Percentiles rank a stretch among this genome's conserved stretches.
phyloP scores from a whole-genome alignment of 1,140 invertebrate genomes.

The Zelostemma sp. region DNA sequence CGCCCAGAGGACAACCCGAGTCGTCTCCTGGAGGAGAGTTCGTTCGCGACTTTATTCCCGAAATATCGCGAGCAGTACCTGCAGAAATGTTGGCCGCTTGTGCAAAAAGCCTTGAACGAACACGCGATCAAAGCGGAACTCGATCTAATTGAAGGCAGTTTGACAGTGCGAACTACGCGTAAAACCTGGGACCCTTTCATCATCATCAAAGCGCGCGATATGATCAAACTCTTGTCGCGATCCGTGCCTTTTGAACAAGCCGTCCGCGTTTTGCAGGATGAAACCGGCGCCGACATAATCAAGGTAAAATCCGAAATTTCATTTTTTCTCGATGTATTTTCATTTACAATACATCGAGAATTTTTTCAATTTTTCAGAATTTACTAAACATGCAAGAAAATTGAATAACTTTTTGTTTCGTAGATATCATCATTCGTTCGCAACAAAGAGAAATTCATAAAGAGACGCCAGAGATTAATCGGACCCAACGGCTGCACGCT shows the following conservation, averaged over 20 bases:
- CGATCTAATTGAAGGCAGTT: slow-evolving; percentile 95
- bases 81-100: slow-evolving; percentile 94
- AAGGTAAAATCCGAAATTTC: no score
- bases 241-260: slow-evolving; percentile 98
- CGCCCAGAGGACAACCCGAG: slow-evolving; percentile 91
- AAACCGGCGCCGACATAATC: slow-evolving; percentile 95
- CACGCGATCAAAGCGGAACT: slow-evolving; percentile 90
- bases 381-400: no score
- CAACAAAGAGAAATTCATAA: slow-evolving; percentile 97
- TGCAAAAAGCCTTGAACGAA: slow-evolving; percentile 86
- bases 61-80: slow-evolving; percentile 98
- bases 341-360: no score
- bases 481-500: slow-evolving; percentile 97
- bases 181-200: slow-evolving; percentile 99
- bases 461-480: slow-evolving; percentile 93
- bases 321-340: no score
- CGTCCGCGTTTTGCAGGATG: slow-evolving; percentile 86
- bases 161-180: slow-evolving; percentile 94
- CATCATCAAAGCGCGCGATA: slow-evolving; percentile 96
- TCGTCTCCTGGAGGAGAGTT: slow-evolving; percentile 81
- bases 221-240: slow-evolving; percentile 94
- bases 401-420: no score
- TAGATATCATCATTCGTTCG: slow-evolving; percentile 87
- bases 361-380: no score
- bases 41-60: slow-evolving; percentile 86